Evolutionary conservation across 2,797 vertebrate genomes (phyloP).

Genomic region (Tympanoctomys barrerae): DNA sequence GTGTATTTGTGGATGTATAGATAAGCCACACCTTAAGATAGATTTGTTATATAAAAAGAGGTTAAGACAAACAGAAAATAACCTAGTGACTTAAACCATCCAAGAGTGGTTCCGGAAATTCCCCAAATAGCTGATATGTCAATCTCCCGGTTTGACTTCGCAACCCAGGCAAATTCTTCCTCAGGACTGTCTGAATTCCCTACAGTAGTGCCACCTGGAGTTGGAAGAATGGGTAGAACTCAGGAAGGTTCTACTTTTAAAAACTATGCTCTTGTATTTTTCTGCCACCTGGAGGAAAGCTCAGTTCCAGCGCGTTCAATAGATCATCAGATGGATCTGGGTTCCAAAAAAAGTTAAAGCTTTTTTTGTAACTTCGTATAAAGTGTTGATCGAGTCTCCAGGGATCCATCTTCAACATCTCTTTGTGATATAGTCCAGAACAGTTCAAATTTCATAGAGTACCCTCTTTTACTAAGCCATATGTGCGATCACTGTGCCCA

Average conservation of each 20-base stretch:
- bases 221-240: slow-evolving; percentile 24
- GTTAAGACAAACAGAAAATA: slow-evolving; percentile 29
- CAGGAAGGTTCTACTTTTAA: slow-evolving; percentile 43
- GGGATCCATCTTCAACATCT: slow-evolving; percentile 7
- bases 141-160: background rate
- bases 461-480: background rate
- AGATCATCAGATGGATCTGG: background rate
- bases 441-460: slow-evolving; percentile 41
- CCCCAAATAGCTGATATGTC: background rate
- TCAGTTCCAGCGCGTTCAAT: slow-evolving; percentile 40
- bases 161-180: slow-evolving; percentile 35
- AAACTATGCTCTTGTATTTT: slow-evolving; percentile 27
- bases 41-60: background rate
- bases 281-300: background rate
- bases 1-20: background rate
- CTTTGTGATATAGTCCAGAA: slow-evolving; percentile 28
- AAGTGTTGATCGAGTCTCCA: background rate
- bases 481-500: background rate
- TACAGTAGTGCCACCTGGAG: background rate
- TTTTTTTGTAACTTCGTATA: slow-evolving; percentile 25
- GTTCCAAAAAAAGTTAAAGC: slow-evolving; percentile 27
- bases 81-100: slow-evolving; percentile 4
- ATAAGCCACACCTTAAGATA: slow-evolving; percentile 3
- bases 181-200: slow-evolving; percentile 2
- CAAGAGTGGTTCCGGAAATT: background rate